Percentiles rank a stretch among this genome's conserved stretches.
These are phyloP conservation scores for Saguinus midas DNA, from an alignment of 2,113 vertebrate genomes.

Conservation along the genomic window DNA sequence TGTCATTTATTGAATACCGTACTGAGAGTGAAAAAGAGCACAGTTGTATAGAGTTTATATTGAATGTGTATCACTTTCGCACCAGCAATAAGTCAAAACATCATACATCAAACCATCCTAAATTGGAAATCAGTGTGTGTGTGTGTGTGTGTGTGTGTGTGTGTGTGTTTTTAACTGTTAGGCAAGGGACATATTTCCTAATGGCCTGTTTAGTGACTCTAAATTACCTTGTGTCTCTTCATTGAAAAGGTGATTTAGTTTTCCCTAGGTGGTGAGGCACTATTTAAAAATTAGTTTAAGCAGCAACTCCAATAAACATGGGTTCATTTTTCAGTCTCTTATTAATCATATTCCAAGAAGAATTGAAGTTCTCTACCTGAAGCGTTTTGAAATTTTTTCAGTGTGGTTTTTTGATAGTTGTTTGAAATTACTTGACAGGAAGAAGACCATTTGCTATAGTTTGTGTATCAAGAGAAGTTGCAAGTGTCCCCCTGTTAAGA, in stretches of 20 bases:
- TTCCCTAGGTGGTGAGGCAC: neutral
- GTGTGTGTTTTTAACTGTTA: too few relatives aligned
- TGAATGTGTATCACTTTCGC: too few relatives aligned
- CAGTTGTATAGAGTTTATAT: neutral
- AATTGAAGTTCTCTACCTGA: conserved; percentile 10
- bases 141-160: too few relatives aligned
- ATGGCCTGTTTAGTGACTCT: neutral
- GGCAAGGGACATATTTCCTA: neutral
- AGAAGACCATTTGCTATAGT: neutral
- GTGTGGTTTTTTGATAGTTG: neutral
- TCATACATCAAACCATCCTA: too few relatives aligned
- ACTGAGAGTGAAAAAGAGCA: neutral
- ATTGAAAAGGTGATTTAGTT: conserved; percentile 42
- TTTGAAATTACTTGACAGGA: conserved; percentile 4
- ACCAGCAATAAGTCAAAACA: too few relatives aligned
- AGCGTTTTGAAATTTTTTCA: conserved; percentile 37
- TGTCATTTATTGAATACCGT: neutral
- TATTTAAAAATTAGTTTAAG: conserved; percentile 53
- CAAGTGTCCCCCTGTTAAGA: conserved; percentile 36
- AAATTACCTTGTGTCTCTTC: neutral
- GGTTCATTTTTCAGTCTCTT: conserved; percentile 25
- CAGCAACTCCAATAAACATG: conserved; percentile 17
- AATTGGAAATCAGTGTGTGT: too few relatives aligned
- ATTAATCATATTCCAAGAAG: conserved; percentile 15
- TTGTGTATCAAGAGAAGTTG: neutral